Base-by-base conservation (phyloP, 2,888 invertebrate genomes). In the Tachystola acroxantha region DNA sequence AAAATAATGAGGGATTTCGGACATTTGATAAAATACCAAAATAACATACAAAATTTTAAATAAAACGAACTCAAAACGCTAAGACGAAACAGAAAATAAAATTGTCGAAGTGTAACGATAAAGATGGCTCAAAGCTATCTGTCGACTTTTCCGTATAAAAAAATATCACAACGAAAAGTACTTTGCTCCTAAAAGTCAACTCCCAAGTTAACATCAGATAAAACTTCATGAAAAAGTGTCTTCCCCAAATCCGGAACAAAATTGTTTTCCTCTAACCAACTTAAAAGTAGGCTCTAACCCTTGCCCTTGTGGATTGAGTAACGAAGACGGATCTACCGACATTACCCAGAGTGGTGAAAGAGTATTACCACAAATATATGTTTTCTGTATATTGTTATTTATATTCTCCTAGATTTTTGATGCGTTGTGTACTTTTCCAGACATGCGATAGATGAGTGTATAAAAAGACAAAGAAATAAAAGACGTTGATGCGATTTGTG, bases 251-350 rank as follows among this genome's bases (percentile, higher is more conserved):
- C 57, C 53, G 53, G 46, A 54, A 53, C 58, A 50, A 65, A 64
- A 64, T 66, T 62, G 9, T 9, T 65, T 54, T 44, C 42, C 40
- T 45, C 37, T 46, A 46, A 46, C 52, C 49, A 46, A 50, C 48
- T 56, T 52, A 46, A 40, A 49, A 43, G 48, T 48, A 49, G 49
- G 47, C 41, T 48, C 53, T 53, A 61, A 60, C 63, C 62, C 57
- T 63, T 55, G 59, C 72, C 63, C 60, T 59, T 46, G 57, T 57
- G 66, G 59, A 63, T 63, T 60, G 57, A 45, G 63, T 67, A 77
- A 77, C 74, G 72, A 77, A 75, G 76, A 77, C 68, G 61, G 69
- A 76, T 70, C 70, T 66, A 61, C 57, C 56, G 53, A 59, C 66
- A 63, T 68, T 64, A 68, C 57, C 59, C 45, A 32, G 34, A 44